Evolutionary conservation across 2,888 invertebrate genomes (phyloP), one percentile per base, ranked within the genome.

Genomic region (Tipula lateralis): DNA sequence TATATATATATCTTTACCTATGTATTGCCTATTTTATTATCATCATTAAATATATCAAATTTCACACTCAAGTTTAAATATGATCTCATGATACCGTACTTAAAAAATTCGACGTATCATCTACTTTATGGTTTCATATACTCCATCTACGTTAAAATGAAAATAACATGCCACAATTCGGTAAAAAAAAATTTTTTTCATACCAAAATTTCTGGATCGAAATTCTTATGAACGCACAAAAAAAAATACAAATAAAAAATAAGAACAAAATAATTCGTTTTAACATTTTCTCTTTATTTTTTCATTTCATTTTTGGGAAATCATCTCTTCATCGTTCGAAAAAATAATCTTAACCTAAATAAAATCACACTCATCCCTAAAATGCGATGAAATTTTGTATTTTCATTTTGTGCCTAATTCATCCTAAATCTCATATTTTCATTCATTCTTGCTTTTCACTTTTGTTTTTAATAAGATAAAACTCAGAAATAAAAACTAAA

Each of bases 351-450:
- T 50, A 50, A n/a, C 44, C n/a, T 16, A 50, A 50, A n/a, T 6
- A 50, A 50, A 24, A 66, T 66, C 66, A 66, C 66, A 66, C 66
- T 66, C 66, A 66, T 66, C 24, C 66, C 24, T 66, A 16, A 44
- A 44, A 16, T 44, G 44, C 16, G 44, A 44, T 44, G 24, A 66
- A 24, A 66, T 66, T 66, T 24, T 66, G 9, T 66, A n/a, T 66
- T 66, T 66, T 66, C 66, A 66, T 66, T 24, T 66, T 66, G 66
- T 66, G 7, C 66, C n/a, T 66, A 66, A 66, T 66, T 66, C 66
- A 66, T 66, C 66, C 66, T 66, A 66, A 66, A 66, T 66, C 24
- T 66, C 66, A 66, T 19, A 24, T 66, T 66, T 66, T 66, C 44
- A 44, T 44, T 66, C 24, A 12, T 66, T 66, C 7, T 44, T 3